Evolutionary conservation across 1,140 invertebrate genomes (phyloP), one percentile per base, ranked within the genome.

Genomic region (Rhyzopertha dominica): DNA sequence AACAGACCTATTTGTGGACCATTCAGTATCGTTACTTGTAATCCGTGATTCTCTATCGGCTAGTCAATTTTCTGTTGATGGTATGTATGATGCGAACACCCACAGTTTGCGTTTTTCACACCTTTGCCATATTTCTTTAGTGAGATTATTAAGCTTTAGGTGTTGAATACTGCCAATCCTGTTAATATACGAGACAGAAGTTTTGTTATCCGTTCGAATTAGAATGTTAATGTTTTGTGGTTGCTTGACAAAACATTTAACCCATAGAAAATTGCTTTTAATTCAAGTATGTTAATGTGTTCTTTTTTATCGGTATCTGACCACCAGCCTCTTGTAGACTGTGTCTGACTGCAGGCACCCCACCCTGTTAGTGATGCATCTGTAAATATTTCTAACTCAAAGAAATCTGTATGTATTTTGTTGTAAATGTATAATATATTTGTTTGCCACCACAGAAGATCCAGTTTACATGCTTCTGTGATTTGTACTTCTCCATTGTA

Each of bases 131-230:
- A n/a, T n/a, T n/a, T n/a, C n/a, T n/a, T n/a, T n/a, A n/a, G n/a
- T n/a, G n/a, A n/a, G n/a, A n/a, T n/a, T n/a, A n/a, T n/a, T n/a
- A n/a, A n/a, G n/a, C n/a, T n/a, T n/a, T n/a, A n/a, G n/a, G n/a
- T n/a, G n/a, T n/a, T n/a, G n/a, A n/a, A n/a, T n/a, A n/a, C n/a
- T n/a, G n/a, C 51, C 47, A 2, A 43, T 54, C 9, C 26, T 29
- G 31, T 57, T 59, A 12, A 59, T 50, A 35, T 54, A 68, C 63
- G 66, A 64, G 63, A 72, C 70, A 62, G 70, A 66, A 41, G 57
- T 59, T 2, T 42, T 51, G 37, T 54, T 51, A 37, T 54, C 44
- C 10, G 43, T 23, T 23, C 52, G 18, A 14, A 47, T 24, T 13
- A 54, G 25, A 8, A 54, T 40, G 5, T 38, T 24, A 12, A 7